phyloP scores from a whole-genome alignment of 2,113 vertebrate genomes.

The Clarias batrachus region DNA sequence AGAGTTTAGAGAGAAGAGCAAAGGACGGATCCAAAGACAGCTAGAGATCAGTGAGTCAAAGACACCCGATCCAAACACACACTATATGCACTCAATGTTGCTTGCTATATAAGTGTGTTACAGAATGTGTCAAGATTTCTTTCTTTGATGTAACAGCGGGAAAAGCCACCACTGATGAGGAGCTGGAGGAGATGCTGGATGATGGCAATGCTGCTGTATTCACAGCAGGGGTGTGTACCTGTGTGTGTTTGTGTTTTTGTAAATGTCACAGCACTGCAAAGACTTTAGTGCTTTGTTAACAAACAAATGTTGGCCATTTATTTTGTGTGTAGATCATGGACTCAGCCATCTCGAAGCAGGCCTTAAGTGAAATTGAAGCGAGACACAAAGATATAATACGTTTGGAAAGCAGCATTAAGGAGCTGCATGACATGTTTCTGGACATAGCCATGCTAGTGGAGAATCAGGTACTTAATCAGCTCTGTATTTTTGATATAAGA shows the following conservation, averaged over 20 bases:
- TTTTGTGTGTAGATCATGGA: conserved; percentile 73
- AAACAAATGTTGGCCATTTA: neutral
- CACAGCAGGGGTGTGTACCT: conserved; percentile 81
- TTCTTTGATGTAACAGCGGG: conserved; percentile 73
- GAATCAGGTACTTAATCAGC: conserved; percentile 65
- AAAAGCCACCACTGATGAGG: conserved; percentile 87
- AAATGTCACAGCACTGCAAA: neutral
- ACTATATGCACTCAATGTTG: neutral
- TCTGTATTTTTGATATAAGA: neutral
- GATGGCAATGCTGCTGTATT: conserved; percentile 90
- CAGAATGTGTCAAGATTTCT: neutral
- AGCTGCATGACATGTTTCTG: conserved; percentile 94
- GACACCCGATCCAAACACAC: neutral
- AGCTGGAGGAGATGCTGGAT: conserved; percentile 94
- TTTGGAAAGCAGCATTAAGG: conserved; percentile 94
- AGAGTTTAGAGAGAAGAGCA: conserved; percentile 90
- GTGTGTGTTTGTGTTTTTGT: conserved; percentile 48
- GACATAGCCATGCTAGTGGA: conserved; percentile 95
- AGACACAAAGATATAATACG: conserved; percentile 92
- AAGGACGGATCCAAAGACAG: conserved; percentile 89
- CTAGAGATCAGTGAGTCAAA: conserved; percentile 87
- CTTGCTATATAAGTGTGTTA: neutral
- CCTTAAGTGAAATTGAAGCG: conserved; percentile 93
- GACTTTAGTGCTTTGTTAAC: neutral
- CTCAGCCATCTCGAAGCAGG: conserved; percentile 91